Conservation (phyloP, 2,888 invertebrate genomes). For the Scrobipalpa atriplicella region DNA sequence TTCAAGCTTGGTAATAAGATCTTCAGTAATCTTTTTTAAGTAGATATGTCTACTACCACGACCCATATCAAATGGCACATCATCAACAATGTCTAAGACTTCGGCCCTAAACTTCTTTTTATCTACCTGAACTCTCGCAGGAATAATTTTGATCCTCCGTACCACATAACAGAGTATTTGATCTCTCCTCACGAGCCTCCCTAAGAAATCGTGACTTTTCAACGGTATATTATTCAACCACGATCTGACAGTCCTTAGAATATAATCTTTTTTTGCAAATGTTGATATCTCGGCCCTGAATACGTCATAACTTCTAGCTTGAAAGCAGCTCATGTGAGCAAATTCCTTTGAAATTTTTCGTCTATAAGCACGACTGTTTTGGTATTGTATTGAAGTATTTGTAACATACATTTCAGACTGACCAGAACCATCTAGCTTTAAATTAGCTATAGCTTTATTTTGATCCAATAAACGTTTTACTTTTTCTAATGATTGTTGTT, state of each 20-base stretch:
- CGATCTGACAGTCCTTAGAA: conserved; percentile 43
- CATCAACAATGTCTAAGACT: conserved; percentile 46
- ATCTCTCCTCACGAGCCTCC: conserved; percentile 39
- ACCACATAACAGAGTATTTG: conserved; percentile 40
- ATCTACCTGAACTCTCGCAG: conserved; percentile 38
- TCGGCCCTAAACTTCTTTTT: conserved; percentile 40
- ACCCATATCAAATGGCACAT: conserved; percentile 46
- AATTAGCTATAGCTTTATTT: not conserved
- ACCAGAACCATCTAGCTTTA: not conserved
- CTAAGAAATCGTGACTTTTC: conserved; percentile 39
- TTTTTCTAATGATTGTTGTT: not conserved
- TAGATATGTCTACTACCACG: conserved; percentile 41
- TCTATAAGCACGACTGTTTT: conserved; percentile 19
- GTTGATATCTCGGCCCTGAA: conserved; percentile 25
- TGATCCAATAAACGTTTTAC: not conserved
- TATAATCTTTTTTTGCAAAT: conserved; percentile 36
- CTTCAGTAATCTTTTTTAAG: conserved; percentile 47
- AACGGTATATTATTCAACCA: conserved; percentile 50
- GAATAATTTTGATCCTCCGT: conserved; percentile 41
- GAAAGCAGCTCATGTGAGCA: not conserved
- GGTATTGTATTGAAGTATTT: not conserved
- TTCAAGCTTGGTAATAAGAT: conserved; percentile 43
- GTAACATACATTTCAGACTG: not conserved
- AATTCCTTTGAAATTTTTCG: conserved; percentile 14
- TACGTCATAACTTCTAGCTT: conserved; percentile 4